Base-by-base conservation (phyloP, 2,888 invertebrate species). In the Lasioglossum marginatum region DNA sequence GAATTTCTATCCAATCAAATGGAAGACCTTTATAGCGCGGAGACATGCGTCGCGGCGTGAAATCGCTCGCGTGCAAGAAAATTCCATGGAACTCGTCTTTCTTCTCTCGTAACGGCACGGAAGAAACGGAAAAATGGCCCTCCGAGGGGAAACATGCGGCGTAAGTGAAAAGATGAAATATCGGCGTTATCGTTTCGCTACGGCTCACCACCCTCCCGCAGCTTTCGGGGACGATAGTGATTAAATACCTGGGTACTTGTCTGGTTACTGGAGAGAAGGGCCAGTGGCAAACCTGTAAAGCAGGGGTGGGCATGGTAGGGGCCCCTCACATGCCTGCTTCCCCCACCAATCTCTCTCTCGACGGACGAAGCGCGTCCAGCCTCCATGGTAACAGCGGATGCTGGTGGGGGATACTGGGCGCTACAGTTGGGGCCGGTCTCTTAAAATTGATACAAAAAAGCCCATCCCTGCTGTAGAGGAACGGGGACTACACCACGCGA, bases 111-210 rank as follows among this genome's bases (percentile, higher is more conserved):
- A 88, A 87, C 91, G 86, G 82, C 87, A 82, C 81, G 88, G 86
- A 91, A 91, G 77, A 83, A 76, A 77, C 34, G 43, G 37, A 52
- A 19, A 63, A 66, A 66, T 40, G 70, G 40, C 40, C 52, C 52
- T 27, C 0, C 70, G 34, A 37, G 23, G 52, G n/a, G 48, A 43
- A 57, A 66, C 77, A 77, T 79, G 83, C 86, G 88, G 86, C 68
- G 79, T 77, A 86, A 76, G 14, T 73, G 45, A 84, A 88, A 88
- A 87, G 85, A 90, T 90, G 90, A 90, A 86, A 90, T 90, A 91
- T 89, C 89, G 88, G 60, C 76, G 85, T 88, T 88, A 89, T 90
- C 86, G 80, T 88, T 85, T 70, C 87, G 82, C 82, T 83, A 72
- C 82, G 75, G 57, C 88, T 87, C 86, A 66, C 57, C 34, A 57